Percentiles rank a stretch among this genome's conserved stretches.
Conservation (phyloP, 2,797 vertebrate species). For the Poeciliopsis gracilis region DNA sequence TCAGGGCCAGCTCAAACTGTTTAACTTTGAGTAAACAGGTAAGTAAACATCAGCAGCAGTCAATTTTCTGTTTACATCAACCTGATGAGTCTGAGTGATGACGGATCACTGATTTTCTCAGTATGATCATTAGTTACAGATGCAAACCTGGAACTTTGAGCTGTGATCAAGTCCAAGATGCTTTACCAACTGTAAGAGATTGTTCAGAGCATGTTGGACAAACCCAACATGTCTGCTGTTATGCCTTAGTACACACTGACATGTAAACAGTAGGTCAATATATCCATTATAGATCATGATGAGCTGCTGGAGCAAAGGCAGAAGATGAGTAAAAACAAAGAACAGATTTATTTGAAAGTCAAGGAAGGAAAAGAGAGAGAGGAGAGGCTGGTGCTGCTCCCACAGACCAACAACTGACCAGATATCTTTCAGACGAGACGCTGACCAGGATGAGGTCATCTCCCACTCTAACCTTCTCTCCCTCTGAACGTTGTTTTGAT, state of each 20-base stretch:
- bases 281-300: background rate
- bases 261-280: background rate
- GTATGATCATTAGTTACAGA: background rate
- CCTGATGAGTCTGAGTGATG: background rate
- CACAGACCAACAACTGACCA: slow-evolving; percentile 83
- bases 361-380: background rate
- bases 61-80: background rate
- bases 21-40: background rate
- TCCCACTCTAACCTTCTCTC: slow-evolving; percentile 95
- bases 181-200: background rate
- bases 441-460: slow-evolving; percentile 97
- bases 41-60: background rate
- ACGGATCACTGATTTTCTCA: background rate
- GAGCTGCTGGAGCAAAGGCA: background rate
- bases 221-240: background rate
- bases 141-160: background rate
- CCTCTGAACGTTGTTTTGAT: slow-evolving; percentile 95
- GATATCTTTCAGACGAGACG: slow-evolving; percentile 93
- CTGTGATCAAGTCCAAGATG: background rate
- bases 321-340: background rate
- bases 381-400: background rate
- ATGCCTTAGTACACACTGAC: background rate
- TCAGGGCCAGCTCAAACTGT: background rate
- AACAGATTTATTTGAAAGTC: background rate
- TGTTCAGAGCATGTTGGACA: background rate